Base-by-base conservation (phyloP, 2,113 vertebrate species). In the Cynoglossus semilaevis region DNA sequence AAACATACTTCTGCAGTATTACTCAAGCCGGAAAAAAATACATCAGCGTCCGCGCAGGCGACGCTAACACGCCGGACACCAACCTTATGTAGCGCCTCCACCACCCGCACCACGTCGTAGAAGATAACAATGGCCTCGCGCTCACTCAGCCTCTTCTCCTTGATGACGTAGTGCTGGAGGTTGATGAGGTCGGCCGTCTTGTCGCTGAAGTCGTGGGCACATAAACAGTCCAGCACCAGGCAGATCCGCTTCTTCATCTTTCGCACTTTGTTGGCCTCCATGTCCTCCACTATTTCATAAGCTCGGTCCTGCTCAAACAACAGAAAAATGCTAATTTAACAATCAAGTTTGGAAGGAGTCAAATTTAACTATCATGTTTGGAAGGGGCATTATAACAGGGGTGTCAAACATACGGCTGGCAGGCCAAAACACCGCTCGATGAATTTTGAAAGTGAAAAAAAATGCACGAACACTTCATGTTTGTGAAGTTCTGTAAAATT, bases 161-260 rank as follows among this genome's bases (percentile, higher is more conserved):
- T 98, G 74, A 99, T 99, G 80, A 99, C 97, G 0, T 99, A 99
- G 87, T 99, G 96, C 90, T 99, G 97, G 59, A 99, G 91, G 83
- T 99, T 99, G 84, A 99, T 99, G 72, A 99, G 92, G 85, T 99
- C 97, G 0, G 94, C 96, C 0, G 96, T 98, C 85, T 95, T 98
- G 89, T 96, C 95, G 1, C 95, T 98, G 87, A 97, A 98, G 85
- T 99, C 96, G 0, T 99, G 96, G 7, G 96, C 95, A 53, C 96
- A 99, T 54, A 99, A 92, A 82, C 96, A 99, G 91, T 99, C 97
- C 1, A 99, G 88, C 77, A 99, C 97, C 0, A 99, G 93, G 72
- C 96, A 98, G 88, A 99, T 96, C 7, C 96, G 93, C 72, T 97
- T 98, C 89, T 95, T 96, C 94, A 96, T 94, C 79, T 93, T 95